Base-by-base conservation (phyloP, 2,113 vertebrate genomes). In the Calcarius ornatus region DNA sequence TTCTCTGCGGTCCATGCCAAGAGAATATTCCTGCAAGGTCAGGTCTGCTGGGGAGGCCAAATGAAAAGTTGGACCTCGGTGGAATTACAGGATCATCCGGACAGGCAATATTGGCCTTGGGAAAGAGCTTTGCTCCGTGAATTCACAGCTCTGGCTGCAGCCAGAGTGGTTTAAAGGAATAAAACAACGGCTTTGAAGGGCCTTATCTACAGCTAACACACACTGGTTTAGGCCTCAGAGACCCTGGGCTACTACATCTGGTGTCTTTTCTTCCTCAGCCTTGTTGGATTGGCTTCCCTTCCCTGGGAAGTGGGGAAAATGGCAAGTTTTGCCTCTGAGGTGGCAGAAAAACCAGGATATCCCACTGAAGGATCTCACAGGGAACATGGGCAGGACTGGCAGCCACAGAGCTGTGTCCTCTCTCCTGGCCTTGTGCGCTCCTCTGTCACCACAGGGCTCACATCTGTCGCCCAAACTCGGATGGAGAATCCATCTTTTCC, bases 1-100 rank as follows among this genome's bases (percentile, higher is more conserved):
- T 95, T 76, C 40, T 80, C 37, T 21, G 42, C 21, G 35, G 59
- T 18, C 65, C 68, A 27, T 6, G 76, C 86, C 95, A 93, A 90
- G 79, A 48, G 94, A 92, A 95, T 92, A 84, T 64, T 94, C 64
- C 83, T 84, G 83, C 92, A 92, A 92, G 92, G 88, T 97, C 90
- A 75, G 69, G 81, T 45, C 72, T 81, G 86, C 68, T 4, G 15
- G 72, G 81, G 83, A 94, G 80, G 83, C 86, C 88, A 88, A 94
- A 94, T 86, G 94, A 93, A 94, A 92, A 53, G 76, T 2, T 93
- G 94, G 94, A 80, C 88, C 68, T 90, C 23, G 2, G 68, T 1
- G 80, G 94, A 95, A 86, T 95, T 93, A 93, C 38, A 83, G 92
- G 72, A 94, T 96, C 80, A 84, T 86, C 91, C 63, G 69, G 72